phyloP scores from a whole-genome alignment of 23 tunicate genomes.

The Botrylloides violaceus region DNA sequence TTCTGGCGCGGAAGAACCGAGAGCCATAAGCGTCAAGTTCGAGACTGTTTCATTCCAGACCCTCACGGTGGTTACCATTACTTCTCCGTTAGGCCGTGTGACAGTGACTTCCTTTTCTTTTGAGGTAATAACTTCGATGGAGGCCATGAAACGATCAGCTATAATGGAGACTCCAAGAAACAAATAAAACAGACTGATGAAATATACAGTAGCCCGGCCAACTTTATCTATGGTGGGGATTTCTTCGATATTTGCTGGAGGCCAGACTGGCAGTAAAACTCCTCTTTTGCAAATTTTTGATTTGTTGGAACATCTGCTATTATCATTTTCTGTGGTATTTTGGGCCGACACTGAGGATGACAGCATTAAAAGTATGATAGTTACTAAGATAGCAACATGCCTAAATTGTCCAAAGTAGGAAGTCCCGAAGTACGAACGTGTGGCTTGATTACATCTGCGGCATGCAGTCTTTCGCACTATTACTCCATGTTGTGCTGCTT shows the following conservation, averaged over 20 bases:
- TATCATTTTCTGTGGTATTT: neutral
- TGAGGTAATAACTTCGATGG: slow-evolving; percentile 97
- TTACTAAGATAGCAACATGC: too few relatives aligned
- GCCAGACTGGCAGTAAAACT: slow-evolving; percentile 60
- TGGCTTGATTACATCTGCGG: too few relatives aligned
- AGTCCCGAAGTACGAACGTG: too few relatives aligned
- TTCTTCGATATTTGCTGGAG: slow-evolving; percentile 38
- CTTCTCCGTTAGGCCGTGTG: slow-evolving; percentile 49
- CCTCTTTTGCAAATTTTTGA: slow-evolving; percentile 54
- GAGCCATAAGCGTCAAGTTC: slow-evolving; percentile 97
- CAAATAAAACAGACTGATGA: slow-evolving; percentile 59
- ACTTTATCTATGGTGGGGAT: slow-evolving; percentile 48
- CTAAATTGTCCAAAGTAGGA: too few relatives aligned
- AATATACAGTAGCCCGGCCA: slow-evolving; percentile 81
- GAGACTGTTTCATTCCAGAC: slow-evolving; percentile 99
- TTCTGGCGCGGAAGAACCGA: slow-evolving; percentile 97
- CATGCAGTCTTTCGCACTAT: too few relatives aligned
- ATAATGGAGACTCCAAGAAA: slow-evolving; percentile 97
- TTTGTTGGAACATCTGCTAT: slow-evolving; percentile 8
- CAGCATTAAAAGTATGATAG: neutral
- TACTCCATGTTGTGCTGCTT: too few relatives aligned
- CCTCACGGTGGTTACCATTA: slow-evolving; percentile 53
- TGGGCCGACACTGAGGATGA: neutral
- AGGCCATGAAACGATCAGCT: slow-evolving; percentile 98
- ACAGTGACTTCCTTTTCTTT: slow-evolving; percentile 87